These are phyloP conservation scores for Sylvia atricapilla DNA, from an alignment of 2,113 vertebrate species.

Conservation along the genomic window DNA sequence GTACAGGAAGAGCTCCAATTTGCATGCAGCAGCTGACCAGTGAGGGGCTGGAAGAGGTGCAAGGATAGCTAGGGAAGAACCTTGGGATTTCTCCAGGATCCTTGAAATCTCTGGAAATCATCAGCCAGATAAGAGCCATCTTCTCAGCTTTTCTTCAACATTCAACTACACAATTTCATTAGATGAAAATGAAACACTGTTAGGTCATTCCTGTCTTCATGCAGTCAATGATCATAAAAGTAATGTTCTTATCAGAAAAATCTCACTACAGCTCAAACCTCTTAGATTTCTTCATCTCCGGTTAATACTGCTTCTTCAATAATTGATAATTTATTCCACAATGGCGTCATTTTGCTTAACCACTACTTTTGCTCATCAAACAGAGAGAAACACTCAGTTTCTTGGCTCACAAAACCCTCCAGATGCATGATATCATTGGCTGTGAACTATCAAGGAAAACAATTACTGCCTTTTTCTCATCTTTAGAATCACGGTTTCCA, in stretches of 20 bases:
- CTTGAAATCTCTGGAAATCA: neutral
- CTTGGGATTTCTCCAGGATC: neutral
- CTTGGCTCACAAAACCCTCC: neutral
- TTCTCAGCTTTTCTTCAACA: neutral
- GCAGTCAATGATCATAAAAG: neutral
- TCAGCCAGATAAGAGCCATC: neutral
- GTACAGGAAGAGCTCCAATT: neutral
- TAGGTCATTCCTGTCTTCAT: neutral
- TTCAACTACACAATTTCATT: neutral
- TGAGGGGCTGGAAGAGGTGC: neutral
- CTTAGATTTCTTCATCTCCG: neutral
- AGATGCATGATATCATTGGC: neutral
- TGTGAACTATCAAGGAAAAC: neutral
- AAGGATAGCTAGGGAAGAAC: neutral
- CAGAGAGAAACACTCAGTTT: neutral
- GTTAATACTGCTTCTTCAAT: neutral
- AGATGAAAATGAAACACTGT: conserved; percentile 22
- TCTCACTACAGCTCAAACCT: neutral
- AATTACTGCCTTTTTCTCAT: neutral
- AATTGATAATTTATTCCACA: neutral
- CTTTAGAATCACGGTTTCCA: neutral
- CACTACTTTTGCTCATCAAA: neutral
- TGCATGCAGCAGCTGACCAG: neutral
- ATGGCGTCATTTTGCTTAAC: neutral
- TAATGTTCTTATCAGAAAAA: neutral